phyloP scores from a whole-genome alignment of 2,888 invertebrate species.

The Dolichopus griseipennis region DNA sequence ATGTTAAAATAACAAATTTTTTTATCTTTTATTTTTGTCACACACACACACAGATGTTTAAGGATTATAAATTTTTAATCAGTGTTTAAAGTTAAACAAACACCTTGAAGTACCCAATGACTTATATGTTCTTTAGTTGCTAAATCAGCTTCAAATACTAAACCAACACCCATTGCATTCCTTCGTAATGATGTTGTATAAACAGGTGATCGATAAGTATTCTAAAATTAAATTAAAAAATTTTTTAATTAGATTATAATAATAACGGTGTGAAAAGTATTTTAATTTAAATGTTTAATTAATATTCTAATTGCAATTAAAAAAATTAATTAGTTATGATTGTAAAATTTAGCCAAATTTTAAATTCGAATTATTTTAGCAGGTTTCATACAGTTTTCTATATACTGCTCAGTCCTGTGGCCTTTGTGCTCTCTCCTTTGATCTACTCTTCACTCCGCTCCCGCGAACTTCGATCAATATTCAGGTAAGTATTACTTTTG shows the following conservation, averaged over 20 bases:
- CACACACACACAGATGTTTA: too few species aligned
- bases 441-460: too few species aligned
- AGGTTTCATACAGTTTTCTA: too few species aligned
- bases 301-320: neutral
- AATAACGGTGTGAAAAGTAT: neutral
- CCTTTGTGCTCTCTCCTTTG: too few species aligned
- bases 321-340: too few species aligned
- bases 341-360: too few species aligned
- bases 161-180: slow-evolving; percentile 84
- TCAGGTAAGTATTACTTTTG: too few species aligned
- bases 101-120: slow-evolving; percentile 86
- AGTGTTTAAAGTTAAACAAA: slow-evolving; percentile 74
- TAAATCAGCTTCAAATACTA: slow-evolving; percentile 84
- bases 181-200: slow-evolving; percentile 80
- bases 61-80: neutral
- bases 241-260: neutral
- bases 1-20: too few species aligned
- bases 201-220: slow-evolving; percentile 79
- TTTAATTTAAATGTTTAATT: neutral
- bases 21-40: too few species aligned
- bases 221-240: slow-evolving; percentile 46
- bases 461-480: too few species aligned
- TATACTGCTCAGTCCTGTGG: too few species aligned
- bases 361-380: too few species aligned
- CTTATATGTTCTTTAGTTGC: slow-evolving; percentile 72